Evolutionary conservation across 2,113 vertebrate genomes (phyloP), one percentile per base, ranked within the genome.

Genomic region (Bos javanicus): DNA sequence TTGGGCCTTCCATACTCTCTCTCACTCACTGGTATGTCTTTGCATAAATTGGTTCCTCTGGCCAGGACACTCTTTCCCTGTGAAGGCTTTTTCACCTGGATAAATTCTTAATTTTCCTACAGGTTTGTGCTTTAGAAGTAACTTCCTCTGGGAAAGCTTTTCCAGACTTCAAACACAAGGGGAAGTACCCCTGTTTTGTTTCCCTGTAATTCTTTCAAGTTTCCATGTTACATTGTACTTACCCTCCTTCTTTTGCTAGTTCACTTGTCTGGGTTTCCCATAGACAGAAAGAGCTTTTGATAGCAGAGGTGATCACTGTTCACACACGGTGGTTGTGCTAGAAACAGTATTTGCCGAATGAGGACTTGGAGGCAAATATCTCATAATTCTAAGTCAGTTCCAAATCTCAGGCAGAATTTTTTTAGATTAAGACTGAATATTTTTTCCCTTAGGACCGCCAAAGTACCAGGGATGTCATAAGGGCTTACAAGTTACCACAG

Each of bases 1-100:
- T 67, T 5, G 1, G 15, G 3, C 7, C 1, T 9, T 19, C 10
- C 13, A 2, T 6, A 2, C 3, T 91, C 48, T 39, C 46, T 13
- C 13, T 54, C 54, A 46, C 11, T 57, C 43, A 10, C 2, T 60
- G 43, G 4, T 52, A 0, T n/a, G 14, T 52, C 26, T 36, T 57
- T 71, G 33, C 11, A 52, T 48, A 43, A 50, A 48, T 2, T 30
- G 30, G 4, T 82, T 67, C 16, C 48, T 54, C 16, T 67, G 30
- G 6, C 3, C 26, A 33, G 4, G 2, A 36, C 0, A n/a, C 7
- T 28, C 15, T 48, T 92, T 60, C 9, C 25, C 28, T 43, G 3
- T 11, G 54, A 16, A 54, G 19, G 33, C 6, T 6, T 11, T 56
- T 82, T 85, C 6, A 84, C 46, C 2, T 87, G n/a, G 36, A 48